Base-by-base conservation (phyloP, 2,888 invertebrate species). In the Diplazon laetatorius region DNA sequence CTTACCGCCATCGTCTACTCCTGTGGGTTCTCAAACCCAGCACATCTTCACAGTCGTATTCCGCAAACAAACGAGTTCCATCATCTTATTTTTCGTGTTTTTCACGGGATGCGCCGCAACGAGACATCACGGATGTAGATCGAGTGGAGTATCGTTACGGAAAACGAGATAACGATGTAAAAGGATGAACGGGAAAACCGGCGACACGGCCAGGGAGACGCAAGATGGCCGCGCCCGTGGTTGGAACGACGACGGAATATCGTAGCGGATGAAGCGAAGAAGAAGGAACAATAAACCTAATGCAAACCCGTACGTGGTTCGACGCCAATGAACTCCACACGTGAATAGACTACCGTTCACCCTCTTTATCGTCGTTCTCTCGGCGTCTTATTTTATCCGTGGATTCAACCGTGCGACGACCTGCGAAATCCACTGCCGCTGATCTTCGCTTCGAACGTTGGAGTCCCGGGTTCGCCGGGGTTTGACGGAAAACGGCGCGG, bases 241-340 rank as follows among this genome's bases (percentile, higher is more conserved):
- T 62, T 16, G 20, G 55, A 44, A 71, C 39, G n/a, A 14, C 35
- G 46, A 16, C 46, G 20, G 48, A 65, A 74, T 80, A 78, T 80
- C 69, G 48, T 66, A 76, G 55, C 30, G 63, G 30, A 30, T 59
- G 62, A 60, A 37, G 50, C 18, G 12, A 60, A 50, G 65, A 70
- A 25, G 62, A 46, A 73, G 68, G 52, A 48, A 70, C 50, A 66
- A 57, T 39, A 30, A 39, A 16, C 44, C 81, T 81, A 81, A 85
- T 83, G 83, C 81, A 84, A 86, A 84, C 71, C 73, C 59, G 78
- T 85, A 83, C 86, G 85, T 83, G 82, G 76, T 83, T 60, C 75
- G 81, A 82, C 78, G 83, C 78, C 81, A 79, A 82, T 78, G 80
- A 83, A 80, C 80, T 78, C 82, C 82, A 83, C 82, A 82, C 81